Percentiles rank a stretch among this genome's conserved stretches.
phyloP scores from a whole-genome alignment of 2,888 invertebrate genomes.

The Oscheius myriophilus region DNA sequence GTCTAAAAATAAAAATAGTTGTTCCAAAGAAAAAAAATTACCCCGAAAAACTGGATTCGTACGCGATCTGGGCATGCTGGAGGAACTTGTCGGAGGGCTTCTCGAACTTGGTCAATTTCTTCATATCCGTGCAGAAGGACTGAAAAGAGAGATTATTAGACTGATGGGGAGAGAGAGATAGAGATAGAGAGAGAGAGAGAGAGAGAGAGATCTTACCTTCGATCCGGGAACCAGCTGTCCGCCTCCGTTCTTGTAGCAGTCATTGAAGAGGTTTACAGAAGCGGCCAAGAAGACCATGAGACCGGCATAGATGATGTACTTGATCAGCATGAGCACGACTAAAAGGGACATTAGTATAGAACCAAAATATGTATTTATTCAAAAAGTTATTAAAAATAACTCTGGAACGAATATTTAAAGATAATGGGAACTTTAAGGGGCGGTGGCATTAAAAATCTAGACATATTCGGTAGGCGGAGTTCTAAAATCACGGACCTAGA shows the following conservation, averaged over 20 bases:
- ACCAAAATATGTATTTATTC: too few relatives aligned
- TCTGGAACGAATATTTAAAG: too few relatives aligned
- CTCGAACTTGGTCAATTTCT: slow-evolving; percentile 27
- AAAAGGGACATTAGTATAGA: too few relatives aligned
- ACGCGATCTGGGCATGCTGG: slow-evolving; percentile 31
- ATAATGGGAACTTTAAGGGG: too few relatives aligned
- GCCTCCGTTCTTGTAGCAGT: slow-evolving; percentile 30
- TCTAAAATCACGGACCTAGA: too few relatives aligned
- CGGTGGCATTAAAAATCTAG: too few relatives aligned
- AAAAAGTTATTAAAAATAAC: too few relatives aligned
- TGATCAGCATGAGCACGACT: slow-evolving; percentile 3
- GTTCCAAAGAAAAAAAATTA: slow-evolving; percentile 7
- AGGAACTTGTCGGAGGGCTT: slow-evolving; percentile 37
- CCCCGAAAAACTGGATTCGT: slow-evolving; percentile 34
- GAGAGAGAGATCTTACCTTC: neutral
- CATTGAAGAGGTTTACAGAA: slow-evolving; percentile 9
- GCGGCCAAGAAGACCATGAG: slow-evolving; percentile 29
- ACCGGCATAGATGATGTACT: slow-evolving; percentile 22
- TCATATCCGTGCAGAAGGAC: slow-evolving; percentile 46
- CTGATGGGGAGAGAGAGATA: neutral
- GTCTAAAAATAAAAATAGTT: too few relatives aligned
- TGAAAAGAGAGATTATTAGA: slow-evolving; percentile 7
- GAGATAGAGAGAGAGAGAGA: neutral
- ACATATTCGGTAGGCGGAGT: too few relatives aligned
- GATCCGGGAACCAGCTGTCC: slow-evolving; percentile 37